These are phyloP conservation scores for Dicrurus megarhynchus DNA, from an alignment of 2,113 vertebrate species.

Conservation along the genomic window DNA sequence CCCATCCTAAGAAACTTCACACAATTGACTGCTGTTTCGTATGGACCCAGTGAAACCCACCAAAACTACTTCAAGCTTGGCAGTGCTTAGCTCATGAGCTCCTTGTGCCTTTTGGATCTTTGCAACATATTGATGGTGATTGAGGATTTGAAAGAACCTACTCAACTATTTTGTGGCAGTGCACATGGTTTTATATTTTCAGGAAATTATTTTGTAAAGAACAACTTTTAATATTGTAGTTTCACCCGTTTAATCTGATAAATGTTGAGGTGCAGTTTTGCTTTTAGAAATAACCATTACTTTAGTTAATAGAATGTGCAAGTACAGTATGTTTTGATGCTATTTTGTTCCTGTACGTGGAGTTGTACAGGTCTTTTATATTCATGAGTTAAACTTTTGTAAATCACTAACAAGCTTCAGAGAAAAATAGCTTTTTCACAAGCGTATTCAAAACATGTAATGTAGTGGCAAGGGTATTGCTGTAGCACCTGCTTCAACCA, in stretches of 20 bases:
- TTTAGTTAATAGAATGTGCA: slow-evolving; percentile 68
- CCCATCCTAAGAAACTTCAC: slow-evolving; percentile 72
- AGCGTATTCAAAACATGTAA: slow-evolving; percentile 9
- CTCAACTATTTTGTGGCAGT: slow-evolving; percentile 78
- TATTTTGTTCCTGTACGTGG: slow-evolving; percentile 67
- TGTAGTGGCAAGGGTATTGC: slow-evolving; percentile 47
- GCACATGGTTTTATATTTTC: slow-evolving; percentile 81
- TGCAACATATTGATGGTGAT: slow-evolving; percentile 64
- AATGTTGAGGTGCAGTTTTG: slow-evolving; percentile 69
- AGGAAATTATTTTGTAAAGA: slow-evolving; percentile 82
- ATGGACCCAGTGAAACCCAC: slow-evolving; percentile 71
- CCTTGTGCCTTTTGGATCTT: slow-evolving; percentile 83
- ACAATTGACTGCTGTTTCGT: slow-evolving; percentile 62
- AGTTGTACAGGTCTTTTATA: slow-evolving; percentile 66
- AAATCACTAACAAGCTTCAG: slow-evolving; percentile 61
- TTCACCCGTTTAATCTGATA: slow-evolving; percentile 73
- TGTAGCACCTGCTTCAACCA: slow-evolving; percentile 55
- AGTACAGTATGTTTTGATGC: slow-evolving; percentile 63
- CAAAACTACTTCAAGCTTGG: slow-evolving; percentile 76
- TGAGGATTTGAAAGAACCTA: slow-evolving; percentile 73
- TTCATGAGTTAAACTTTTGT: slow-evolving; percentile 56
- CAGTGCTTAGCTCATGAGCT: slow-evolving; percentile 77
- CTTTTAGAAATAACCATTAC: slow-evolving; percentile 71
- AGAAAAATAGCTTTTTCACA: slow-evolving; percentile 52
- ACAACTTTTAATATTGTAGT: slow-evolving; percentile 79